Evolutionary conservation across 2,888 invertebrate species (phyloP), one percentile per base, ranked within the genome.

Genomic region (Nowickia ferox): DNA sequence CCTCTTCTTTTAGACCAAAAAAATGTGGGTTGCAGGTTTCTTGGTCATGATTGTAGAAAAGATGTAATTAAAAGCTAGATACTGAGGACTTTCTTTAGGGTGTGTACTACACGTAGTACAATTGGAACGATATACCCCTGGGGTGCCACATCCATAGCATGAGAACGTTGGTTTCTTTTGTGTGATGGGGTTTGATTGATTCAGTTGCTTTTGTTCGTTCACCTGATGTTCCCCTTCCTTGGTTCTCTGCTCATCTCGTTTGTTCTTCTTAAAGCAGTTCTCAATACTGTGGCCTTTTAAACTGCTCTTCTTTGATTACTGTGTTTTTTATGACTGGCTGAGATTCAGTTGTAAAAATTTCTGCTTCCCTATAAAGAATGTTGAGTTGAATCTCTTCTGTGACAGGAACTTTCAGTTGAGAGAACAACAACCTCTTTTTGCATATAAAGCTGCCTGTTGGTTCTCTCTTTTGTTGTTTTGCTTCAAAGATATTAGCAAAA

Each of bases 101-200:
- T 44, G 10, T 13, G 2, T 44, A 40, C 13, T 63, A 19, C 42
- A 42, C 1, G 42, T 61, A 42, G 42, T 1, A 19, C 42, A 63
- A 9, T 40, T 44, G 19, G 63, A 44, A 6, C 10, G 1, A n/a
- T 61, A 61, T 11, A 61, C 63, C 6, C 61, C 61, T 3, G 61
- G 61, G 17, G 42, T n/a, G 2, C 61, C n/a, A 15, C 40, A 61
- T 17, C n/a, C 40, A 61, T 61, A 61, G 40, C 61, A 17, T n/a
- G 40, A 61, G 17, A 40, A 61, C 15, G 9, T 61, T 8, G n/a
- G 40, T 15, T 57, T 57, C 15, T 22, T 57, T 8, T n/a, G n/a
- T n/a, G n/a, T n/a, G n/a, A n/a, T n/a, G n/a, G n/a, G n/a, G n/a
- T n/a, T n/a, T n/a, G n/a, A 57, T 30, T 30, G 30, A 3, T 30